Evolutionary conservation across 2,797 vertebrate species (phyloP).

Genomic region (Lagodon rhomboides): DNA sequence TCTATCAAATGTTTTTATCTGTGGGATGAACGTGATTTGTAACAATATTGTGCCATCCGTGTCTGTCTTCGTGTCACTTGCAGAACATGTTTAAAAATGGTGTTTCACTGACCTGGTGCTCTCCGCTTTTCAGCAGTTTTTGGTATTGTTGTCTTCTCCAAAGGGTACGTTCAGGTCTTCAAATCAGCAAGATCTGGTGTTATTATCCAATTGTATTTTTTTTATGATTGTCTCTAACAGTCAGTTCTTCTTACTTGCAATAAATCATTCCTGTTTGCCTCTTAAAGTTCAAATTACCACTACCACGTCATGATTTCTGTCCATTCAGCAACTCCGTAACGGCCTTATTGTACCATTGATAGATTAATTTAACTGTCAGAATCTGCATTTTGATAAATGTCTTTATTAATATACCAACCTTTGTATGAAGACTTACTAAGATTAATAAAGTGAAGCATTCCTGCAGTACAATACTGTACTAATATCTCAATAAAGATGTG

Average conservation of each 20-base stretch:
- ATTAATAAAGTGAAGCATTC: conserved; percentile 75
- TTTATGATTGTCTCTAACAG: conserved; percentile 53
- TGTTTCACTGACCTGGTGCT: conserved; percentile 74
- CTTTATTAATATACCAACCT: conserved; percentile 71
- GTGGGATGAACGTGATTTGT: conserved; percentile 66
- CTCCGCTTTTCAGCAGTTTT: conserved; percentile 62
- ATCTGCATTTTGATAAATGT: conserved; percentile 70
- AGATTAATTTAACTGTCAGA: conserved; percentile 64
- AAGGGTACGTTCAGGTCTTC: conserved; percentile 70
- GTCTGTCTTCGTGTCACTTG: conserved; percentile 56
- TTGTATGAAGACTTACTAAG: conserved; percentile 68
- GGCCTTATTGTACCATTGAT: conserved; percentile 64
- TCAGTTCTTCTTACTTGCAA: conserved; percentile 71
- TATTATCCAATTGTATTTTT: conserved; percentile 56
- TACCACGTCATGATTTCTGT: conserved; percentile 57
- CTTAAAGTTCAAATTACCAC: conserved; percentile 46
- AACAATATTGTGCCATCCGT: conserved; percentile 75
- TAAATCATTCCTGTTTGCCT: conserved; percentile 63
- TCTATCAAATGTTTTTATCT: conserved; percentile 53
- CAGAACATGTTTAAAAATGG: conserved; percentile 46
- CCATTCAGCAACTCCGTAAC: conserved; percentile 56
- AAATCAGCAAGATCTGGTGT: conserved; percentile 56
- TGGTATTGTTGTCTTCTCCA: conserved; percentile 59
- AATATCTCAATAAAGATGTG: conserved; percentile 65
- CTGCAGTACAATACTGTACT: conserved; percentile 53